Base-by-base conservation (phyloP, 2,888 invertebrate genomes). In the Lissocephala sabroskyi region DNA sequence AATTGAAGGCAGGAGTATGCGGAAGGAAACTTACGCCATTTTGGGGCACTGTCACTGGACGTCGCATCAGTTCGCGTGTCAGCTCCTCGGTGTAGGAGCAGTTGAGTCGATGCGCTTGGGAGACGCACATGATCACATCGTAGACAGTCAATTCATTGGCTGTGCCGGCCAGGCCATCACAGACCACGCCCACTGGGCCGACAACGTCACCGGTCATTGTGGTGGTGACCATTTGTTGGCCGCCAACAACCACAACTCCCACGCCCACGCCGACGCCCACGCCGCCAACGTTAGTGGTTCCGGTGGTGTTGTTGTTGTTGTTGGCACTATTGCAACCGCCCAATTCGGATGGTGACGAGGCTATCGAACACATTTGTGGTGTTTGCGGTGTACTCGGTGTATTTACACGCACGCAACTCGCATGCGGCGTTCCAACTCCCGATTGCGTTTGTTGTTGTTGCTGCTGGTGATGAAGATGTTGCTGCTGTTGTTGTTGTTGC, bases 31-130 rank as follows among this genome's bases (percentile, higher is more conserved):
- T 80, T 70, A 81, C 77, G 55, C 80, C 83, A 77, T 82, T 84
- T 52, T 81, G 82, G 71, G 88, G 87, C 82, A 91, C 87, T 52
- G 89, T 86, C 65, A 92, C 87, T 40, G 92, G 91, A 79, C 90
- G 91, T 79, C 89, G 86, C 61, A 89, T 88, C 56, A 94, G 86
- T 62, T 88, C 88, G 70, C 91, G 85, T 41, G 91, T 91, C 65
- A 92, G 90, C 77, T 96, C 95, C 74, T 96, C 94, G 14, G 94
- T 95, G 84, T 94, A 95, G 56, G 91, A 90, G 86, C 96, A 96
- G 84, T 95, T 92, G 65, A 90, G 90, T 73, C 92, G 92, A 84
- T 97, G 96, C 4, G 97, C 96, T 79, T 90, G 90, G 5, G 92
- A 90, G 39, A 94, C 90, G 76, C 91, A 90, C 68, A 92, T 86